These are phyloP conservation scores for Reticulitermes lucifugus DNA, from an alignment of 2,888 invertebrate genomes.

Conservation along the genomic window DNA sequence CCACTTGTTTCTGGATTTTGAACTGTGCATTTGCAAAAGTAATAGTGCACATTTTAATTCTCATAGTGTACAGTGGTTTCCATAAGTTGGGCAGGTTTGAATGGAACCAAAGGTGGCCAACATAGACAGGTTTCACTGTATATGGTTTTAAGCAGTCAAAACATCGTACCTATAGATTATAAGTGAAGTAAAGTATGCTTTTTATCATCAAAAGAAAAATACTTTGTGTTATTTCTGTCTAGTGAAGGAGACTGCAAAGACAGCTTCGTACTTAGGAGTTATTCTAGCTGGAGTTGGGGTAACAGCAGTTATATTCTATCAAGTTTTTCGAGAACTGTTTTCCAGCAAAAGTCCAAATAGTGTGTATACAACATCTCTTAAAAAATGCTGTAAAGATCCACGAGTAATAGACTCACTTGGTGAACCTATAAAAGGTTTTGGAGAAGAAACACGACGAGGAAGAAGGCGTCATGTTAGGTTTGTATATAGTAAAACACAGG, in stretches of 20 bases:
- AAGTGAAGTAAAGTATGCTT: too few species aligned
- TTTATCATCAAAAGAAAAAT: too few species aligned
- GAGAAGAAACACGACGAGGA: constrained; percentile 87
- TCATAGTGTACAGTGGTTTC: too few species aligned
- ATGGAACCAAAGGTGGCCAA: too few species aligned
- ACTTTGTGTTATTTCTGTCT: constrained; percentile 56
- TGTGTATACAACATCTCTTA: constrained; percentile 83
- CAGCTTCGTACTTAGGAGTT: constrained; percentile 85
- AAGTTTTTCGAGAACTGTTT: constrained; percentile 87
- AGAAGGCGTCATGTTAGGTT: constrained; percentile 83
- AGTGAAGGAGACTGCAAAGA: constrained; percentile 92
- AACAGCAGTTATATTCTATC: constrained; percentile 85
- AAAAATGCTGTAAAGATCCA: constrained; percentile 79
- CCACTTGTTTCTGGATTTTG: too few species aligned
- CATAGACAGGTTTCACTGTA: too few species aligned
- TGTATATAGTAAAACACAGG: constrained; percentile 3
- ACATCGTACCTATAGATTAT: too few species aligned
- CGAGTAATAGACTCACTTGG: constrained; percentile 87
- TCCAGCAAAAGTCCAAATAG: constrained; percentile 89
- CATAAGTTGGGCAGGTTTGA: too few species aligned
- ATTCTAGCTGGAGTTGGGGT: constrained; percentile 85
- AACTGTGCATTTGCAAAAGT: too few species aligned
- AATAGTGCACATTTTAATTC: too few species aligned
- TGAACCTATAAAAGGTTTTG: constrained; percentile 89
- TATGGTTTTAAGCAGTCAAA: too few species aligned